Base-by-base conservation (phyloP, 2,113 vertebrate genomes). In the Condylura cristata region DNA sequence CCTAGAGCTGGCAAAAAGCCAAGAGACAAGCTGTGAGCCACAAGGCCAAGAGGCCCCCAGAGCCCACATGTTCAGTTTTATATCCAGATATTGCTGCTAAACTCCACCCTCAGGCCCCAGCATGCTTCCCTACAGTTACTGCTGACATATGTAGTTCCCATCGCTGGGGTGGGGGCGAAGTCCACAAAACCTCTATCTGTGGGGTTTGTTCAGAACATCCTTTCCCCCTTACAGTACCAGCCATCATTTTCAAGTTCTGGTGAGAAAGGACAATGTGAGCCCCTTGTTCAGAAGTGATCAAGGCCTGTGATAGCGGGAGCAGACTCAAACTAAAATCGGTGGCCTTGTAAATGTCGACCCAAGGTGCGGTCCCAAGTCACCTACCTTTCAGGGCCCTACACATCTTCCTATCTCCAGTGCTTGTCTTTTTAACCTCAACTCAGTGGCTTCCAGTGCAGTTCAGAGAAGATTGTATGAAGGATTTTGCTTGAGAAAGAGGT, bases 331-430 rank as follows among this genome's bases (percentile, higher is more conserved):
- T 41, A 68, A 72, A 14, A 9, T 0, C 44, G 48, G 17, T 3
- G 6, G 6, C 22, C 24, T 93, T 86, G 28, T 68, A 10, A 78
- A 44, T 0, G 0, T 32, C 14, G 66, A 2, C 24, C 34, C 79
- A 14, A 1, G n/a, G 58, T 65, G 28, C 56, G 5, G 1, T 88
- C 14, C 6, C 28, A 26, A 28, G 58, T 22, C 7, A 0, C 0
- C 2, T 26, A 11, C 5, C 39, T 2, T 1, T 1, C 30, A 26
- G 41, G 14, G 26, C 10, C 16, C 24, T 17, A 0, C 2, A 46
- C 61, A 34, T 30, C 20, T 1, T 2, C 26, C 60, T 8, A 3
- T 3, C 60, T 41, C 34, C 22, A 28, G 4, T 1, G 2, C 14
- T 39, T 39, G 3, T 56, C 6, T 63, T 48, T 56, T 58, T 16